phyloP scores from a whole-genome alignment of 2,888 invertebrate genomes.

The Myopa testacea region DNA sequence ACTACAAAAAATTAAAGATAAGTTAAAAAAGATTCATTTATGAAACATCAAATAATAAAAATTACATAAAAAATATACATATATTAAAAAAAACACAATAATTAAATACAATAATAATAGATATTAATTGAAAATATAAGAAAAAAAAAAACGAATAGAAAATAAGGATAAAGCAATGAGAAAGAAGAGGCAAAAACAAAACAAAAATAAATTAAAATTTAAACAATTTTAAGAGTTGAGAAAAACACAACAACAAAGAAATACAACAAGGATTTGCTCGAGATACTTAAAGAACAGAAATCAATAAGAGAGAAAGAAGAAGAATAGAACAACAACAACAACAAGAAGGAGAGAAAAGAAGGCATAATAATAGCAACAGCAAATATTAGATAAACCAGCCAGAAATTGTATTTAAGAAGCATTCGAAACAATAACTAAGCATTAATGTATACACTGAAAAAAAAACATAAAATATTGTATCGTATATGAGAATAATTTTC shows the following conservation, averaged over 20 bases:
- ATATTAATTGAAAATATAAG: too few species aligned
- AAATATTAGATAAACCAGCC: not conserved
- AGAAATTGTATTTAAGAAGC: not conserved
- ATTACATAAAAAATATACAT: too few species aligned
- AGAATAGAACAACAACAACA: not conserved
- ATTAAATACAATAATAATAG: too few species aligned
- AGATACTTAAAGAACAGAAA: not conserved
- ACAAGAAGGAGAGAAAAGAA: not conserved
- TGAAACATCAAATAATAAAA: too few species aligned
- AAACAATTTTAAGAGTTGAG: not conserved
- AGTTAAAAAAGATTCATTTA: too few species aligned
- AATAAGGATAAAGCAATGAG: not conserved
- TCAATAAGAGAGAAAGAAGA: not conserved
- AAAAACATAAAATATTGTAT: too few species aligned
- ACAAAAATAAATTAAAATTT: not conserved
- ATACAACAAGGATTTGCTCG: slow-evolving; percentile 8
- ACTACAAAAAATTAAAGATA: not conserved
- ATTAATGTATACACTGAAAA: not conserved
- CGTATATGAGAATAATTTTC: too few species aligned
- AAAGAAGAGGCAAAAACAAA: not conserved
- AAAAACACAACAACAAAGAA: not conserved
- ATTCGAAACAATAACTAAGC: not conserved
- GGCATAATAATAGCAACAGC: not conserved
- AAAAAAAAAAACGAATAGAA: too few species aligned
- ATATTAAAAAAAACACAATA: too few species aligned